phyloP scores from a whole-genome alignment of 1,140 invertebrate genomes.

The Meloidogyne exigua region DNA sequence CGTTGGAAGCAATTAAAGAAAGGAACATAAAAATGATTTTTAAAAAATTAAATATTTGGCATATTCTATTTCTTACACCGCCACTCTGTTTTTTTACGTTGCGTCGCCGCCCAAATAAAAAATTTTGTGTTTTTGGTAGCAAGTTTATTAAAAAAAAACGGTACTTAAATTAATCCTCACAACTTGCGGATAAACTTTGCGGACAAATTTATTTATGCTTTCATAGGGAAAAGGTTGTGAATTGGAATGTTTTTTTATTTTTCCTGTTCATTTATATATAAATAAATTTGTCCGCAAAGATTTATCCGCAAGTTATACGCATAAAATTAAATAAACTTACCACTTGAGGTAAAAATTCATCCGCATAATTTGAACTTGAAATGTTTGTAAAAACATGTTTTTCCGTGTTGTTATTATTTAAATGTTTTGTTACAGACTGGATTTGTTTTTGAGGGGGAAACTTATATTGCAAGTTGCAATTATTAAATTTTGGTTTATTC shows the following conservation, averaged over 20 bases:
- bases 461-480: background rate
- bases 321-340: too few relatives aligned
- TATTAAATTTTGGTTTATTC: background rate
- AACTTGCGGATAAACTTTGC: too few relatives aligned
- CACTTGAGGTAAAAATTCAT: conserved; percentile 35
- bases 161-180: too few relatives aligned
- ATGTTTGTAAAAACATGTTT: background rate
- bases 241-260: too few relatives aligned
- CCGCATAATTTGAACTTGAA: conserved; percentile 14
- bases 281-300: too few relatives aligned
- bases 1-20: background rate
- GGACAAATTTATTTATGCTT: too few relatives aligned
- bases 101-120: background rate
- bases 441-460: background rate
- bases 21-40: background rate
- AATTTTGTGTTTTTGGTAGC: background rate
- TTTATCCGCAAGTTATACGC: too few relatives aligned
- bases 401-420: background rate
- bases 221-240: too few relatives aligned
- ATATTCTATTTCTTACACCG: background rate
- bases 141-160: too few relatives aligned
- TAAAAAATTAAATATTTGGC: background rate
- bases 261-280: too few relatives aligned
- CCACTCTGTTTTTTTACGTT: background rate
- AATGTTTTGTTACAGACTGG: background rate